Base-by-base conservation (phyloP, 2,888 invertebrate genomes). In the Leptarthrus brevirostris region DNA sequence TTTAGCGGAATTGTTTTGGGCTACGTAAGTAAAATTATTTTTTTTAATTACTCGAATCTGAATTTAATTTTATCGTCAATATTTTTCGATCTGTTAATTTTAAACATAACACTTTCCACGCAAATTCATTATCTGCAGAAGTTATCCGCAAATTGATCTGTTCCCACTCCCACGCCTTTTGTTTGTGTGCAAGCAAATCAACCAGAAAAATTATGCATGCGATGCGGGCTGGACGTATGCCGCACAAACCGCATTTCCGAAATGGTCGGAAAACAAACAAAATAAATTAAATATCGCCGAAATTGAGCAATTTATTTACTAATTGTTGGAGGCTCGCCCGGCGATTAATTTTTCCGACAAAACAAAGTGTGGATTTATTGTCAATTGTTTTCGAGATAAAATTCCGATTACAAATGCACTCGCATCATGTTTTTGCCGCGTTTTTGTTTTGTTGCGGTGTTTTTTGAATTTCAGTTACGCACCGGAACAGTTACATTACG, bases 261-360 rank as follows among this genome's bases (percentile, higher is more conserved):
- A 58, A 58, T 16, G 36, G 58, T 16, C 5, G 58, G n/a, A 24
- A 26, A 36, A 20, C 58, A 58, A 58, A 58, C 16, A 34, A 58
- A 58, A 58, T 58, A 58, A 58, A 58, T 58, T 58, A 58, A 58
- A 58, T 58, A 58, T 40, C 58, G 16, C 58, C 36, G 58, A 58
- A 58, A 58, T 58, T 58, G 58, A 58, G 58, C 58, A 58, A 58
- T 58, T 58, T 58, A 58, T 58, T 58, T 58, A 58, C 58, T 58
- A 58, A 58, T 58, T 58, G 58, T 30, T 58, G 26, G n/a, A n/a
- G 58, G 58, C 20, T 36, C 36, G 58, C 58, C 58, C 58, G 16
- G 36, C 58, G 58, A 58, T 58, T 58, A 58, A 58, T 58, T 58
- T 58, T 36, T n/a, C 34, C 36, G 36, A 58, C 58, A 58, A 58